Conservation (phyloP, 2,113 vertebrate species). For the Oreochromis niloticus region DNA sequence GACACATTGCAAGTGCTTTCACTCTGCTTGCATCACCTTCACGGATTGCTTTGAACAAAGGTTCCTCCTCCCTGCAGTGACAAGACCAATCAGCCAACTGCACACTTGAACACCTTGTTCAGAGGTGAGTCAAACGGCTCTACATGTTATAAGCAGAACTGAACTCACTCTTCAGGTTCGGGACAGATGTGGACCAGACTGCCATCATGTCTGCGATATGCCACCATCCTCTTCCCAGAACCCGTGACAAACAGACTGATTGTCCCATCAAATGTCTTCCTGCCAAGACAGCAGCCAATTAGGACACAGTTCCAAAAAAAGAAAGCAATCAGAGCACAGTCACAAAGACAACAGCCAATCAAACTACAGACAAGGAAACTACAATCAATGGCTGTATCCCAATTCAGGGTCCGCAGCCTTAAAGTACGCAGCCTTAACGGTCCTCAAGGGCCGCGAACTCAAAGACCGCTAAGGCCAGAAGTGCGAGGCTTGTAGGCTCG, state of each 20-base stretch:
- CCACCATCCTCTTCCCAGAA: slow-evolving; percentile 72
- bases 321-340: not conserved
- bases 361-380: not conserved
- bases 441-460: no score
- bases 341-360: not conserved
- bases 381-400: not conserved
- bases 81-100: not conserved
- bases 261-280: slow-evolving; percentile 35
- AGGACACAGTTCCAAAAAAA: not conserved
- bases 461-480: no score
- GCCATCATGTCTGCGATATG: slow-evolving; percentile 76
- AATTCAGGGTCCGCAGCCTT: no score
- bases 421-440: no score
- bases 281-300: slow-evolving; percentile 8
- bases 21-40: slow-evolving; percentile 66
- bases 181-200: slow-evolving; percentile 60
- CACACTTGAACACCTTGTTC: not conserved
- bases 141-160: not conserved
- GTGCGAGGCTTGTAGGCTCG: no score
- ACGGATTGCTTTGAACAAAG: slow-evolving; percentile 56
- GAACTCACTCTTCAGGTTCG: slow-evolving; percentile 79
- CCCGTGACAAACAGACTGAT: slow-evolving; percentile 66
- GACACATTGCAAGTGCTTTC: slow-evolving; percentile 65
- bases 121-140: not conserved
- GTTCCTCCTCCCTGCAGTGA: slow-evolving; percentile 59